Percentiles rank a stretch among this genome's conserved stretches.
These are phyloP conservation scores for Tetramorium simillimum DNA, from an alignment of 1,140 invertebrate genomes.

Conservation along the genomic window DNA sequence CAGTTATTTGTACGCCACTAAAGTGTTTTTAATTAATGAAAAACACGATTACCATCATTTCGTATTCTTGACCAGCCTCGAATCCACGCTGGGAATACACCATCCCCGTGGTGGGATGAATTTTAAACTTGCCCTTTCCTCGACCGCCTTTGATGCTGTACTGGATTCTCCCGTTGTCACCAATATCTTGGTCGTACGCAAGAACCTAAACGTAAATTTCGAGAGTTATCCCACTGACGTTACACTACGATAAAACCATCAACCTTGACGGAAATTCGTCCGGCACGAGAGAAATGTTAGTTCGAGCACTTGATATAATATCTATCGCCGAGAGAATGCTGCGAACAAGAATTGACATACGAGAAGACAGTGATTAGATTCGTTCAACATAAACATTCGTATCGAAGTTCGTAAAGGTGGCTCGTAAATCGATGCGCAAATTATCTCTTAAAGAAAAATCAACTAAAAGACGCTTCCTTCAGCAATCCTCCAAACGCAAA, in stretches of 20 bases:
- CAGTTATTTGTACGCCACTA: constrained; percentile 70
- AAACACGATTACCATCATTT: constrained; percentile 88
- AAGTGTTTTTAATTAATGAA: not conserved
- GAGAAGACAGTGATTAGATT: not conserved
- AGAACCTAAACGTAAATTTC: constrained; percentile 88
- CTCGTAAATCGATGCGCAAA: not conserved
- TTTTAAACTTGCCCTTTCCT: constrained; percentile 91
- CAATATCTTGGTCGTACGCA: constrained; percentile 93
- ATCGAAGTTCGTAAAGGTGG: not conserved
- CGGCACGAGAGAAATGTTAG: constrained; percentile 48
- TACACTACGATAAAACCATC: not conserved
- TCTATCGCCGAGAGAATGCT: constrained; percentile 29
- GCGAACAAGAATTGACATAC: not conserved
- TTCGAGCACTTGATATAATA: constrained; percentile 3
- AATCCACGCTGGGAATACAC: constrained; percentile 90
- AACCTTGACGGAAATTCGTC: constrained; percentile 14
- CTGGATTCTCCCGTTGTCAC: constrained; percentile 92
- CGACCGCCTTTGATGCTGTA: constrained; percentile 93
- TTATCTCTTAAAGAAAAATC: not conserved
- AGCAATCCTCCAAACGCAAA: not conserved
- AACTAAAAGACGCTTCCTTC: not conserved
- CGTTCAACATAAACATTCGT: not conserved
- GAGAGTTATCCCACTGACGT: not conserved
- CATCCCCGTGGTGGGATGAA: constrained; percentile 92
- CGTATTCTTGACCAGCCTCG: constrained; percentile 91